Evolutionary conservation across 2,888 invertebrate genomes (phyloP), one percentile per base, ranked within the genome.

Genomic region (Teinopalpus imperialis): DNA sequence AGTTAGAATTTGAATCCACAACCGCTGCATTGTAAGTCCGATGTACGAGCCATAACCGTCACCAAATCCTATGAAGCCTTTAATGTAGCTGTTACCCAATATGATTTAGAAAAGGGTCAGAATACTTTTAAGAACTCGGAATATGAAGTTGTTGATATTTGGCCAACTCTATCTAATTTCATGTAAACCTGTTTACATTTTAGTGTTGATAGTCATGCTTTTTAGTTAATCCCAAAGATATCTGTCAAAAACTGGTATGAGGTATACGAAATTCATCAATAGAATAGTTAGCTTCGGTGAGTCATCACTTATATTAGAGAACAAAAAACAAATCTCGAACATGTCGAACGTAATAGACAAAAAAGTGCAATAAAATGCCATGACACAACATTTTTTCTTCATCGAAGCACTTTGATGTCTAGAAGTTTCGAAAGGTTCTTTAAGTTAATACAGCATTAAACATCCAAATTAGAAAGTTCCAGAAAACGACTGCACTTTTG

Each of bases 321-420:
- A 18, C 16, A 27, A 26, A 29, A 34, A 42, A 7, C 8, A 13
- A 24, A 13, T 43, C 27, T 20, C 13, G 13, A 34, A 26, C 18
- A 12, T 26, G 20, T 34, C 27, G 1, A 5, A 12, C 13, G 7
- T 10, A 9, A 18, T 7, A n/a, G 13, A 26, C 26, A 36, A 37
- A 43, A 36, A 44, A 45, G 7, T 10, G 8, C 10, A 7, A 27
- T 27, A 27, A 45, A 32, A 37, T 32, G 13, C 20, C 12, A 27
- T 45, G 31, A 37, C 12, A 10, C 26, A 37, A 44, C 31, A 26
- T 44, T 37, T 37, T 8, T 30, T 37, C 8, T n/a, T 8, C 8
- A 43, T 23, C 16, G 7, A 34, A 26, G 10, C 12, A 24, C n/a
- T 1, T 10, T 8, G 6, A 16, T 20, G 30, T 35, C 16, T 3